phyloP scores from a whole-genome alignment of 2,113 vertebrate genomes.

The Rhadina sibilatrix region DNA sequence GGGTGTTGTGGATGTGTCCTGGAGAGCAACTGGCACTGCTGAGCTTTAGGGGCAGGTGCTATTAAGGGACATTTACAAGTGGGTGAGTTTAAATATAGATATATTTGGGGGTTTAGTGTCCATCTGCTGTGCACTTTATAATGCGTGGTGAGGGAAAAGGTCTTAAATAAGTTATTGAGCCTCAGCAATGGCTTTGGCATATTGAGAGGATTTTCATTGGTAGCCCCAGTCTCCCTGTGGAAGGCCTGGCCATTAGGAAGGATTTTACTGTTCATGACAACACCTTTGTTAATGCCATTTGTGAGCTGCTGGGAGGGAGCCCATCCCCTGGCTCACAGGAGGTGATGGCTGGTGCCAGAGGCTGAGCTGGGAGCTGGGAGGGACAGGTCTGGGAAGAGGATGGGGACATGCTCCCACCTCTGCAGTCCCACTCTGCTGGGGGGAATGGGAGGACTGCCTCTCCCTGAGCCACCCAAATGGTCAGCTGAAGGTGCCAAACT shows the following conservation, averaged over 20 bases:
- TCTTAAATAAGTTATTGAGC: background rate
- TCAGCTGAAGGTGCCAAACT: background rate
- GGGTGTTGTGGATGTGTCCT: background rate
- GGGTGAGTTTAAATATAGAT: background rate
- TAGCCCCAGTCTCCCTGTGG: background rate
- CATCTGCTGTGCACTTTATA: background rate
- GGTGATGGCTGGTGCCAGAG: accelerated
- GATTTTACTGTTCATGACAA: background rate
- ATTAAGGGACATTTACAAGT: background rate
- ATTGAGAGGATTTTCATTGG: background rate
- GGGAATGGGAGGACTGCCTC: background rate
- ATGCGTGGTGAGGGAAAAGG: background rate
- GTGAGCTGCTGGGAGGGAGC: background rate
- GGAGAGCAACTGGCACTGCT: background rate
- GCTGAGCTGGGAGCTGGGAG: background rate
- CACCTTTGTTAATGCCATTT: accelerated
- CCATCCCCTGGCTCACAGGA: background rate
- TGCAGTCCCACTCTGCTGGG: accelerated
- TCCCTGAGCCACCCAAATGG: background rate
- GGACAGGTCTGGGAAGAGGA: background rate
- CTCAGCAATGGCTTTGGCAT: background rate
- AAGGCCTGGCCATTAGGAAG: background rate
- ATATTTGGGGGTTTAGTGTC: background rate
- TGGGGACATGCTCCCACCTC: background rate
- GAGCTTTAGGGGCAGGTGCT: background rate